Evolutionary conservation across 1,140 invertebrate genomes (phyloP).

Genomic region (Sweltsa coloradensis): DNA sequence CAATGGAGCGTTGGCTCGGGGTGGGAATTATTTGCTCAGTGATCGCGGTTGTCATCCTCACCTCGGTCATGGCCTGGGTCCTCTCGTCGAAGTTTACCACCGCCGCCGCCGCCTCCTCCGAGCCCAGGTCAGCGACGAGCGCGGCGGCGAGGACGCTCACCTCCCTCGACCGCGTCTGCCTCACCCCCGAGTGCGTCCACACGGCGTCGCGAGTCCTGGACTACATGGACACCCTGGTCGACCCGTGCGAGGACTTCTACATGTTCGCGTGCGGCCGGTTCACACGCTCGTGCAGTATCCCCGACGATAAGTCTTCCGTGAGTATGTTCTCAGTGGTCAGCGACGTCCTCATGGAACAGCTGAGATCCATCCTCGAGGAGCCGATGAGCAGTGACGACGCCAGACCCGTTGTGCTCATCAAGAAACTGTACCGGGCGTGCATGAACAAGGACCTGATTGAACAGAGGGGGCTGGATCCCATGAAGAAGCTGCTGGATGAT

Average conservation of each 20-base stretch:
- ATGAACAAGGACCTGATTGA: conserved; percentile 80
- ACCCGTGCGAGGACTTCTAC: conserved; percentile 76
- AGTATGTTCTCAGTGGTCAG: conserved; percentile 33
- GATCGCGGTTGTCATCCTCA: too few relatives aligned
- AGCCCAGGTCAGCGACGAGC: too few relatives aligned
- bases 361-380: conserved; percentile 43
- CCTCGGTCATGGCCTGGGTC: too few relatives aligned
- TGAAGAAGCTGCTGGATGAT: conserved; percentile 51
- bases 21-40: too few relatives aligned
- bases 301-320: conserved; percentile 36
- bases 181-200: conserved; percentile 49
- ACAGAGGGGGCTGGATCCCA: conserved; percentile 51
- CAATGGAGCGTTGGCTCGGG: too few relatives aligned
- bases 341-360: conserved; percentile 32
- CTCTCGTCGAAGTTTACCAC: too few relatives aligned
- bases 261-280: conserved; percentile 49
- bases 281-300: conserved; percentile 34
- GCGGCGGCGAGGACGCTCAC: too few relatives aligned
- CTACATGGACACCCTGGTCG: conserved; percentile 37
- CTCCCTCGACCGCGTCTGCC: too few relatives aligned
- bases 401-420: conserved; percentile 59
- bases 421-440: conserved; percentile 67
- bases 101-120: too few relatives aligned
- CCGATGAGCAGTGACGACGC: conserved; percentile 48
- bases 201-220: conserved; percentile 41